phyloP scores from a whole-genome alignment of 2,888 invertebrate genomes.

The Phoenoteleia sp. region DNA sequence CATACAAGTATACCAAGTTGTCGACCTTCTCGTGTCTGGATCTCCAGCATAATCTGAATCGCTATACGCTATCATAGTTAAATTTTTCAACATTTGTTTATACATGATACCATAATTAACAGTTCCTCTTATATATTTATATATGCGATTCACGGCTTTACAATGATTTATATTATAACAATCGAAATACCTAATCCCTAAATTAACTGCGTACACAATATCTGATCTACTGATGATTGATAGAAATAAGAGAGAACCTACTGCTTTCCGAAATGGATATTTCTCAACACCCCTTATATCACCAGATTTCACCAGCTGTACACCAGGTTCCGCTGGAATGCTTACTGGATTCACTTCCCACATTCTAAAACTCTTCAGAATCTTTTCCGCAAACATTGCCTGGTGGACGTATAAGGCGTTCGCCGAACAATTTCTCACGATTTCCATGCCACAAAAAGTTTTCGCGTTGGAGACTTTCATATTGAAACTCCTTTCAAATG shows the following conservation, averaged over 20 bases:
- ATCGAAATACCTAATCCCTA: conserved; percentile 49
- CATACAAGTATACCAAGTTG: conserved; percentile 62
- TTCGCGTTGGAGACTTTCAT: conserved; percentile 33
- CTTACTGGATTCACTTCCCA: conserved; percentile 33
- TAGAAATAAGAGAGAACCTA: conserved; percentile 64
- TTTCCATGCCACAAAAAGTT: conserved; percentile 72
- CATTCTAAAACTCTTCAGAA: conserved; percentile 63
- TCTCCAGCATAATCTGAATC: conserved; percentile 71
- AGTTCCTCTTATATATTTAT: conserved; percentile 65
- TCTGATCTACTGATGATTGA: conserved; percentile 62
- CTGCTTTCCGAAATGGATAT: conserved; percentile 48
- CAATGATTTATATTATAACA: conserved; percentile 57
- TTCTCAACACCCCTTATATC: conserved; percentile 29
- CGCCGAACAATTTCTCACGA: conserved; percentile 31
- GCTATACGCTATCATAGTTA: no score
- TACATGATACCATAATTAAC: conserved; percentile 52
- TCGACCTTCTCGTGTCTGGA: conserved; percentile 64
- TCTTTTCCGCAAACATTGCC: conserved; percentile 48
- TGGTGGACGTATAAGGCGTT: conserved; percentile 66
- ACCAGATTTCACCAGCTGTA: not conserved
- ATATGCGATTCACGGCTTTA: conserved; percentile 62
- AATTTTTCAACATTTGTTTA: no score
- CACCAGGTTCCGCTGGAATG: not conserved
- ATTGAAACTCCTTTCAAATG: conserved; percentile 45
- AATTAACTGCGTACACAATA: conserved; percentile 65